These are phyloP conservation scores for Idaea biselata DNA, from an alignment of 2,888 invertebrate species.

Conservation along the genomic window DNA sequence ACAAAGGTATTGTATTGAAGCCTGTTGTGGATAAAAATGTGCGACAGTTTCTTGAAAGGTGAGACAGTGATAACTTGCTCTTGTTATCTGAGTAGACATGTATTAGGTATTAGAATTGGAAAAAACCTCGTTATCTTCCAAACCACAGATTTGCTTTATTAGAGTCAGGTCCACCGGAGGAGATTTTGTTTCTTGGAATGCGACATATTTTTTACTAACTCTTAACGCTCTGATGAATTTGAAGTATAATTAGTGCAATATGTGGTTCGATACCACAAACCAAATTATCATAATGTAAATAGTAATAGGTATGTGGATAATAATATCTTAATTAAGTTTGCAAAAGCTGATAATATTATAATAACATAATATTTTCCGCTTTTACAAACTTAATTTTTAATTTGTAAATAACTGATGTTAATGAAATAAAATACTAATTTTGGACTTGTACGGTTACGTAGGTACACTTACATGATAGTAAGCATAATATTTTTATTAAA, in stretches of 20 bases:
- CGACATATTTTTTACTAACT: background rate
- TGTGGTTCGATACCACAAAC: slow-evolving; percentile 17
- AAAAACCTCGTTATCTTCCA: background rate
- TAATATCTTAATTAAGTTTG: too few relatives aligned
- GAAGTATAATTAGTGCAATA: slow-evolving; percentile 12
- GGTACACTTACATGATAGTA: too few relatives aligned
- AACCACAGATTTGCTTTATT: slow-evolving; percentile 3
- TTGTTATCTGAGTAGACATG: background rate
- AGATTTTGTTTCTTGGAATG: slow-evolving; percentile 3
- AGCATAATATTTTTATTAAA: too few relatives aligned
- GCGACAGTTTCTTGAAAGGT: background rate
- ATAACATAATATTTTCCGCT: too few relatives aligned
- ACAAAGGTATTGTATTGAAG: slow-evolving; percentile 4
- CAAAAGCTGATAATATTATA: too few relatives aligned
- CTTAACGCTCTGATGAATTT: slow-evolving; percentile 21
- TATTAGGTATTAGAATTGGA: background rate
- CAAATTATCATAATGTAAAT: too few relatives aligned
- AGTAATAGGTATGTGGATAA: too few relatives aligned
- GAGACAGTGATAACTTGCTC: background rate
- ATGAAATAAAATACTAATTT: too few relatives aligned
- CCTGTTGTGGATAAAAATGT: background rate
- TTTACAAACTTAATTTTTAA: too few relatives aligned
- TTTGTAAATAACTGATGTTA: too few relatives aligned
- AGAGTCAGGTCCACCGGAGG: background rate
- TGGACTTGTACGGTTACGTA: too few relatives aligned